Conservation (phyloP, 2,113 vertebrate genomes). For the Jacana jacana region DNA sequence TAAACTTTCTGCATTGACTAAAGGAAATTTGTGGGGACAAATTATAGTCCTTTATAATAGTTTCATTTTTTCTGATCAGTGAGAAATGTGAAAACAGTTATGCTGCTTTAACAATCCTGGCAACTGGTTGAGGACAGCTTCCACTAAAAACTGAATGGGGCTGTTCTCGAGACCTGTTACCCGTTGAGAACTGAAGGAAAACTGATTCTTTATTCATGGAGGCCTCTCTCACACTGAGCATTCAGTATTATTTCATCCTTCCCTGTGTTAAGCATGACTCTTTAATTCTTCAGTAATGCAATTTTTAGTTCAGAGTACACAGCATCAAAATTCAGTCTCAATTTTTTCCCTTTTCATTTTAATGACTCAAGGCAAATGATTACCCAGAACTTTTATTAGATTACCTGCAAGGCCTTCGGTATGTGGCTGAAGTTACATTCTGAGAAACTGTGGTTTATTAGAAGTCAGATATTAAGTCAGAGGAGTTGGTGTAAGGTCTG, state of each 20-base stretch:
- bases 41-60: neutral
- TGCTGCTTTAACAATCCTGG: neutral
- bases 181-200: neutral
- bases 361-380: neutral
- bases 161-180: neutral
- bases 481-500: neutral
- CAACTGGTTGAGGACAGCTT: neutral
- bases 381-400: neutral
- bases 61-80: neutral
- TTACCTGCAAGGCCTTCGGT: neutral
- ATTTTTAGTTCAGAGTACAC: neutral
- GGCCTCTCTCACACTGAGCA: neutral
- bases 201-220: neutral
- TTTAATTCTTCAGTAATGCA: neutral
- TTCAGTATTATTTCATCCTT: neutral
- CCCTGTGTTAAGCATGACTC: neutral
- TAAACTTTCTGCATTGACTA: neutral
- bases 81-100: neutral
- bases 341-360: neutral
- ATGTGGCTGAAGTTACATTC: neutral
- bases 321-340: neutral
- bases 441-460: neutral
- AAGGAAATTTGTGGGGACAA: neutral
- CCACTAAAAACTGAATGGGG: neutral
- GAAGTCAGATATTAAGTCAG: neutral